Conservation (phyloP, 2,888 invertebrate genomes). For the Chrysomela aeneicollis region DNA sequence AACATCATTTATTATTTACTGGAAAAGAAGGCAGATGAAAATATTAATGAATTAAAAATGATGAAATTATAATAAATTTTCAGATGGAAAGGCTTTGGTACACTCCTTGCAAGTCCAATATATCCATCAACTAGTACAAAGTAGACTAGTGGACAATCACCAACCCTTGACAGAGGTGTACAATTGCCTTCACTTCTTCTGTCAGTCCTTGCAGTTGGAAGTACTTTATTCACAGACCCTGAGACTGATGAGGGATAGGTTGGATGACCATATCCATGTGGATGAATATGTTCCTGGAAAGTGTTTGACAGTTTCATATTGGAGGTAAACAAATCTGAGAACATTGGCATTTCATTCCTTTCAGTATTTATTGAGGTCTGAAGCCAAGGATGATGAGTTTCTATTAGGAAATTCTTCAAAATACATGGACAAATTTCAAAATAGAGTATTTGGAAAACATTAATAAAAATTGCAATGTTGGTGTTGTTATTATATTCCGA, state of each 20-base stretch:
- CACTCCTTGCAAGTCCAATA: conserved; percentile 93
- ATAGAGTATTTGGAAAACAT: too few species aligned
- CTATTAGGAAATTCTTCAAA: too few species aligned
- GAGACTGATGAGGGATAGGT: conserved; percentile 84
- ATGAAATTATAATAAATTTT: conserved; percentile 33
- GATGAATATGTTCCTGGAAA: conserved; percentile 92
- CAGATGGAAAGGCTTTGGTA: conserved; percentile 93
- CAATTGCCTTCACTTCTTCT: conserved; percentile 88
- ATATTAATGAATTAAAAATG: too few species aligned
- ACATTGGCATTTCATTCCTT: too few species aligned
- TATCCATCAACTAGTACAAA: conserved; percentile 93
- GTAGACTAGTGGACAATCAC: conserved; percentile 81
- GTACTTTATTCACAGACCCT: conserved; percentile 88
- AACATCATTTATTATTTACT: too few species aligned
- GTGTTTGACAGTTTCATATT: conserved; percentile 91
- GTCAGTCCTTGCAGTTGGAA: conserved; percentile 93
- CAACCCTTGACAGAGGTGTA: conserved; percentile 84
- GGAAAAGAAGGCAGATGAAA: too few species aligned
- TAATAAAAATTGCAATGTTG: too few species aligned
- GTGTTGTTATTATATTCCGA: too few species aligned
- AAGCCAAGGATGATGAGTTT: too few species aligned
- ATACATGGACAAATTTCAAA: too few species aligned
- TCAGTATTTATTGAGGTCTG: too few species aligned
- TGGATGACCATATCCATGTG: conserved; percentile 88
- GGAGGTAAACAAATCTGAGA: conserved; percentile 70